phyloP scores from a whole-genome alignment of 1,140 invertebrate genomes.

The Stegodyphus dumicola region DNA sequence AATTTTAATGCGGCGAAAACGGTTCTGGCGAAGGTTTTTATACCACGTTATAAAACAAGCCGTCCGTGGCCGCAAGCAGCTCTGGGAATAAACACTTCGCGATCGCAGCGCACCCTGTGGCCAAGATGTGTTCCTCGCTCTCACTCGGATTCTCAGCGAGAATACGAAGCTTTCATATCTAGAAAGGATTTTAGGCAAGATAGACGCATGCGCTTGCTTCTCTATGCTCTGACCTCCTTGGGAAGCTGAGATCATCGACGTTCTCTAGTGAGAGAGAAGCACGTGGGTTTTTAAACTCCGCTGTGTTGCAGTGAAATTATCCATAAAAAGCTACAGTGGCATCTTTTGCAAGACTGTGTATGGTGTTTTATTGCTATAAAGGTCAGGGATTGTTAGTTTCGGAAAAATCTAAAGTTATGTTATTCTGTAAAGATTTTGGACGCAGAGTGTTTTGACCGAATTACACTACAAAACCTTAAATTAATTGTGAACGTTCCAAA shows the following conservation, averaged over 20 bases:
- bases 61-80: slow-evolving; percentile 46
- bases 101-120: slow-evolving; percentile 31
- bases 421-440: no score
- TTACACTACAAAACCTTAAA: no score
- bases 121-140: neutral
- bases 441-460: no score
- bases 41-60: slow-evolving; percentile 52
- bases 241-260: neutral
- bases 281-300: slow-evolving; percentile 20
- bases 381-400: no score
- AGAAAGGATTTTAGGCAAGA: slow-evolving; percentile 1
- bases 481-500: no score
- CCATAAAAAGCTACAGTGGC: no score
- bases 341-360: no score
- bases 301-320: neutral
- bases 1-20: slow-evolving; percentile 58
- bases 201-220: slow-evolving; percentile 4
- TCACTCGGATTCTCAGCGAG: neutral
- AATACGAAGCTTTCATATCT: neutral
- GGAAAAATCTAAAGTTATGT: no score
- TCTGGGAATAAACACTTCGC: slow-evolving; percentile 41
- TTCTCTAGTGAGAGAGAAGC: neutral
- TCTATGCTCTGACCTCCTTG: neutral
- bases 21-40: slow-evolving; percentile 50
- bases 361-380: no score